Base-by-base conservation (phyloP, 2,113 vertebrate species). In the Manacus vitellinus region DNA sequence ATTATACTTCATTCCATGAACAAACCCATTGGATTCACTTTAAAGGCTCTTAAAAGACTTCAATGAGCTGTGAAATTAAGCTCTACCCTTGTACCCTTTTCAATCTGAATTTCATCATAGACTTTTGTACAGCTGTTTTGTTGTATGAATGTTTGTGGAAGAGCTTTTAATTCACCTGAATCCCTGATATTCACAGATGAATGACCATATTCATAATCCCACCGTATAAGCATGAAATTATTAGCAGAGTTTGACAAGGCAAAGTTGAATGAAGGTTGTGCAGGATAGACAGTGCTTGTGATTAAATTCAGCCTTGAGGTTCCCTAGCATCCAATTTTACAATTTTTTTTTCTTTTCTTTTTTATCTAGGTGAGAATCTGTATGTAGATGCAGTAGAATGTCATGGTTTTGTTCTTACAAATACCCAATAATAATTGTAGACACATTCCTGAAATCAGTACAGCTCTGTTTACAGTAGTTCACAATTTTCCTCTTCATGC, bases 1-100 rank as follows among this genome's bases (percentile, higher is more conserved):
- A 86, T 83, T 90, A 85, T 86, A 84, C 39, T 78, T 95, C 68
- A 66, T 92, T 95, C 86, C 94, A 61, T 92, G 91, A 96, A 86
- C 65, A 92, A 96, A 94, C 80, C 73, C 73, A 89, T 78, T 95
- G 91, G 89, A 94, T 95, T 95, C 91, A 94, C 80, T 95, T 88
- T 88, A 95, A 91, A 95, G 61, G 54, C 86, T 95, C 70, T 95
- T 91, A 94, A 63, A 92, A 94, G 85, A 85, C 80, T 95, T 96
- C 94, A 96, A 95, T 97, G 95, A 92, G 86, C 89, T 97, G 94
- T 95, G 95, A 97, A 97, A 97, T 97, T 95, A 94, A 97, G 88
- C 85, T 88, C 83, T 97, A 95, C 75, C 88, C 79, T 91, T 94
- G 88, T 91, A 86, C 72, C 77, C 85, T 92, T 93, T 88, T 93